phyloP scores from a whole-genome alignment of 2,113 vertebrate genomes.

The Notothenia coriiceps region DNA sequence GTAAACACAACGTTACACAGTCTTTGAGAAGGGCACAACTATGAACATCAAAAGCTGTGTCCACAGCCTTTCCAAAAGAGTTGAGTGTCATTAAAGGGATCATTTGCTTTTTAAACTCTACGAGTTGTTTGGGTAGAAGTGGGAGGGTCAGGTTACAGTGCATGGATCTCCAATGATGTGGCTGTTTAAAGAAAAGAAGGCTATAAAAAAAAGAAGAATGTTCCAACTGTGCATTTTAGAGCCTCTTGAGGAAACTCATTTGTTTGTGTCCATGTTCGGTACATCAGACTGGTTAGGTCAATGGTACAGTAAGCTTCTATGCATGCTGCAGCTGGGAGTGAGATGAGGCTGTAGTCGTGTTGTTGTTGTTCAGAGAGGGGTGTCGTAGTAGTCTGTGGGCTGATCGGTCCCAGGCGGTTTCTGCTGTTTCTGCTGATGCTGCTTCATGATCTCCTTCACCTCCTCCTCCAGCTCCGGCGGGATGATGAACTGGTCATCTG shows the following conservation, averaged over 20 bases:
- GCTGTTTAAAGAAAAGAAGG: conserved; percentile 48
- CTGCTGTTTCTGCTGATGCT: conserved; percentile 93
- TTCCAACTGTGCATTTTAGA: conserved; percentile 47
- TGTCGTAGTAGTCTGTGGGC: conserved; percentile 91
- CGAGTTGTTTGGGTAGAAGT: conserved; percentile 30
- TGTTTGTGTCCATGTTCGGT: conserved; percentile 25
- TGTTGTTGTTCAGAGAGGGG: conserved; percentile 88
- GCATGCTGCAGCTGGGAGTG: conserved; percentile 35
- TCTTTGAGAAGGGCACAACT: conserved; percentile 70
- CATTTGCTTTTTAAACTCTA: conserved; percentile 65
- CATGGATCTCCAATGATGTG: conserved; percentile 56
- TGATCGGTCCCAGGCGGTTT: conserved; percentile 86
- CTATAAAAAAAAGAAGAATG: conserved; percentile 42
- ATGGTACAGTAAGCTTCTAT: conserved; percentile 11
- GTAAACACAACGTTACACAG: conserved; percentile 65
- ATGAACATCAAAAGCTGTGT: conserved; percentile 46
- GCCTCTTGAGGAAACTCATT: conserved; percentile 39
- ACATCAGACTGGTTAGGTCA: conserved; percentile 1
- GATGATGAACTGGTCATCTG: conserved; percentile 97
- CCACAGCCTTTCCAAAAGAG: conserved; percentile 56
- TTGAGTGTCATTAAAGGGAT: conserved; percentile 82
- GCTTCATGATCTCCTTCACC: conserved; percentile 98
- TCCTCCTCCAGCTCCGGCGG: conserved; percentile 98
- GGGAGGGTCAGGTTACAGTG: conserved; percentile 55
- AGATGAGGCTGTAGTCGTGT: conserved; percentile 35